Conservation (phyloP, 2,113 vertebrate species). For the Propithecus coquereli region DNA sequence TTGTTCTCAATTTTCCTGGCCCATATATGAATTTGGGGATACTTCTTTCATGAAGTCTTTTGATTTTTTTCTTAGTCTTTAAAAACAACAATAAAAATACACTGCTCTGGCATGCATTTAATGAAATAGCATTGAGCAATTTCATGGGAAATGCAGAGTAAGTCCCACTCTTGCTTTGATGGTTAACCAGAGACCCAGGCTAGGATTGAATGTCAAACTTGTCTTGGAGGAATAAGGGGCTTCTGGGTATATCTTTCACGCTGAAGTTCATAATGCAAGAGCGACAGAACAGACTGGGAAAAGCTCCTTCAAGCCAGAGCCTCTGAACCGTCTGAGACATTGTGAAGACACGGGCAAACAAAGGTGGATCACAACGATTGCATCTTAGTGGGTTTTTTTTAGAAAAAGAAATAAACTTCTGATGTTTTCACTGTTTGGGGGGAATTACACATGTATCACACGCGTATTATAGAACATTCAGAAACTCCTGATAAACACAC, state of each 20-base stretch:
- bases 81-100: background rate
- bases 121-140: background rate
- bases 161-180: background rate
- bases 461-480: background rate
- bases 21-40: background rate
- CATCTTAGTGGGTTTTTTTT: background rate
- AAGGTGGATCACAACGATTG: background rate
- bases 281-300: background rate
- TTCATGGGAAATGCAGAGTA: background rate
- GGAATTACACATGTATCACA: background rate
- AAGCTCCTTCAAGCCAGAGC: background rate
- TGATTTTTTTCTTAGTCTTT: constrained; percentile 27
- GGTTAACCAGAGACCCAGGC: background rate
- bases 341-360: background rate
- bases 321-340: background rate
- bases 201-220: background rate
- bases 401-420: background rate
- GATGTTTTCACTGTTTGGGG: background rate
- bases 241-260: background rate
- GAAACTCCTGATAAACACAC: background rate
- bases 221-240: background rate
- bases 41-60: background rate
- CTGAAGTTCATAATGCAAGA: background rate
- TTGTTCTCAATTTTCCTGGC: background rate
- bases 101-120: background rate